Conservation (phyloP, 1,140 invertebrate species). For the Apis dorsata region DNA sequence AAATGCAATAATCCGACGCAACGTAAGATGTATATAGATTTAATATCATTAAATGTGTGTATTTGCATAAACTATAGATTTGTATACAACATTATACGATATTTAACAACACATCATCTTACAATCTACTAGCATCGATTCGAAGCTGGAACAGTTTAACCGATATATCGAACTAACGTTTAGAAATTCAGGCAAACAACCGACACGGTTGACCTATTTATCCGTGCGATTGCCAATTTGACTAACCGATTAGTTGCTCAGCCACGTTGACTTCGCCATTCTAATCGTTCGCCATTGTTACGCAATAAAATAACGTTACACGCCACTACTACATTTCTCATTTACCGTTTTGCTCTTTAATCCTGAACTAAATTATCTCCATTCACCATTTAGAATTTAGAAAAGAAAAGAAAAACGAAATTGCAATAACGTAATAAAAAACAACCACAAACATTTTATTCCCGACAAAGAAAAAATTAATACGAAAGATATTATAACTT, state of each 20-base stretch:
- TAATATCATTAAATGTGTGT: too few relatives aligned
- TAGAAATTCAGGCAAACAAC: conserved; percentile 37
- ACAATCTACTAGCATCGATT: neutral
- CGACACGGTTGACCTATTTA: conserved; percentile 36
- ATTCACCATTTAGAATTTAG: too few relatives aligned
- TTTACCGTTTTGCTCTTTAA: neutral
- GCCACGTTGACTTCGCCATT: neutral
- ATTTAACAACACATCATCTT: neutral
- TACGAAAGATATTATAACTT: neutral
- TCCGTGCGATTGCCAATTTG: conserved; percentile 14
- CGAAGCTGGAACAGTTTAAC: neutral
- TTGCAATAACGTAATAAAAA: too few relatives aligned
- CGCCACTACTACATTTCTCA: neutral
- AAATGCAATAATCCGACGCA: too few relatives aligned
- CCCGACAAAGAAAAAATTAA: too few relatives aligned
- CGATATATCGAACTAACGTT: conserved; percentile 16
- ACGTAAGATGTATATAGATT: too few relatives aligned
- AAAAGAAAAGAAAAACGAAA: too few relatives aligned
- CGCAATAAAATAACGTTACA: neutral
- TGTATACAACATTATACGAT: neutral
- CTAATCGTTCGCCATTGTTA: neutral
- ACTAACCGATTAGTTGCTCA: conserved; percentile 37
- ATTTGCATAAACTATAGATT: too few relatives aligned
- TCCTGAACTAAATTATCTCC: neutral
- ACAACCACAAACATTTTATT: too few relatives aligned